Conservation (phyloP, 2,113 vertebrate genomes). For the Bubo blakistoni region DNA sequence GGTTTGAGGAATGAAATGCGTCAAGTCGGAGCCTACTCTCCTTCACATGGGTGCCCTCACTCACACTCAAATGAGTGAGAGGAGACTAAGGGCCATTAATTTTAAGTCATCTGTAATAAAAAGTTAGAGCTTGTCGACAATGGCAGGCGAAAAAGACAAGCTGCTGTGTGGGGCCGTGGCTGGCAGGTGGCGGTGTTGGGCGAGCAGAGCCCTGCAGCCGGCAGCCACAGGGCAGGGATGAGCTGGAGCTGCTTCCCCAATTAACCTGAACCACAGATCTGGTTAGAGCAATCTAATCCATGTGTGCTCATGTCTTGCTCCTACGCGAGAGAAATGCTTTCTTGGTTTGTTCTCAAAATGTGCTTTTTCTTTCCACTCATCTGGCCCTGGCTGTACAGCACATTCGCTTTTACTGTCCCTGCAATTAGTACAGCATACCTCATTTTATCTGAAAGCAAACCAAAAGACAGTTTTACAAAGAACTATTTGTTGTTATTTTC, state of each 20-base stretch:
- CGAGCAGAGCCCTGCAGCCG: not conserved
- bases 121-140: not conserved
- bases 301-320: not conserved
- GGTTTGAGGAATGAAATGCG: not conserved
- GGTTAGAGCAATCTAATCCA: rapidly evolving
- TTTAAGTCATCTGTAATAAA: not conserved
- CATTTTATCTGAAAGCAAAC: not conserved
- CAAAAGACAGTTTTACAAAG: not conserved
- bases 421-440: not conserved
- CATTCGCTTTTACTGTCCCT: not conserved
- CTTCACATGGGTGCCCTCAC: rapidly evolving
- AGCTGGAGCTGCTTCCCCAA: rapidly evolving
- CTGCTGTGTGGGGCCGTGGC: not conserved
- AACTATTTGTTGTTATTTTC: not conserved
- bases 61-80: rapidly evolving
- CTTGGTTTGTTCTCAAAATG: not conserved
- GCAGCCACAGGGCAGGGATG: rapidly evolving
- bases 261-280: rapidly evolving
- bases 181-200: constrained; percentile 65
- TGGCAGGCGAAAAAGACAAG: not conserved
- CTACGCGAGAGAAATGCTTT: not conserved
- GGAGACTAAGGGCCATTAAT: not conserved
- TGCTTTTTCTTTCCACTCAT: not conserved
- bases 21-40: not conserved
- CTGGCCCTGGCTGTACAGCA: not conserved